Conservation (phyloP, 2,888 invertebrate species). For the Limnephilus rhombicus region DNA sequence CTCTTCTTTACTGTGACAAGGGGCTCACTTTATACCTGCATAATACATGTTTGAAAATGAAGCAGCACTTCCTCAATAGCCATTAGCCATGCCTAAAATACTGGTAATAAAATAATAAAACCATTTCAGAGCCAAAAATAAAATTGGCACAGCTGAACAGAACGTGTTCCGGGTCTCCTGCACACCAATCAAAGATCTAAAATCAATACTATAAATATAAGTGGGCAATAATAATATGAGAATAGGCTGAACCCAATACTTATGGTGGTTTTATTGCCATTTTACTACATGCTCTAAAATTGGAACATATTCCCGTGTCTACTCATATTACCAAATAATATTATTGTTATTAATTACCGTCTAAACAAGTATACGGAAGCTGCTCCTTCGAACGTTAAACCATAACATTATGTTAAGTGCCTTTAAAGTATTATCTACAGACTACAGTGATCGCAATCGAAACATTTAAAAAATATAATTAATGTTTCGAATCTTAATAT, state of each 20-base stretch:
- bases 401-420: background rate
- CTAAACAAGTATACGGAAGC: background rate
- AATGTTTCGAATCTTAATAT: background rate
- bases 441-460: background rate
- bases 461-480: background rate
- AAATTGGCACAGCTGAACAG: background rate
- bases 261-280: background rate
- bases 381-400: background rate
- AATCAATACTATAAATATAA: background rate
- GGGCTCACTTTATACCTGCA: no score
- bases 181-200: constrained; percentile 1
- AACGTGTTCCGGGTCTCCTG: background rate
- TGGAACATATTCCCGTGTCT: background rate
- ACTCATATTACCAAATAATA: background rate
- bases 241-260: background rate
- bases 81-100: background rate
- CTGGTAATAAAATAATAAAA: background rate
- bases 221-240: background rate
- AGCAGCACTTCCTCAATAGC: background rate
- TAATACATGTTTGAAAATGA: background rate
- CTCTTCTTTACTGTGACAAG: no score
- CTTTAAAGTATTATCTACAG: background rate
- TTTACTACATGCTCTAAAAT: background rate
- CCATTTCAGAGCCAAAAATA: background rate
- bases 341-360: background rate